Percentiles rank a stretch among this genome's conserved stretches.
phyloP scores from a whole-genome alignment of 64 coral and sea anemone species.

The Pocillopora damicornis region DNA sequence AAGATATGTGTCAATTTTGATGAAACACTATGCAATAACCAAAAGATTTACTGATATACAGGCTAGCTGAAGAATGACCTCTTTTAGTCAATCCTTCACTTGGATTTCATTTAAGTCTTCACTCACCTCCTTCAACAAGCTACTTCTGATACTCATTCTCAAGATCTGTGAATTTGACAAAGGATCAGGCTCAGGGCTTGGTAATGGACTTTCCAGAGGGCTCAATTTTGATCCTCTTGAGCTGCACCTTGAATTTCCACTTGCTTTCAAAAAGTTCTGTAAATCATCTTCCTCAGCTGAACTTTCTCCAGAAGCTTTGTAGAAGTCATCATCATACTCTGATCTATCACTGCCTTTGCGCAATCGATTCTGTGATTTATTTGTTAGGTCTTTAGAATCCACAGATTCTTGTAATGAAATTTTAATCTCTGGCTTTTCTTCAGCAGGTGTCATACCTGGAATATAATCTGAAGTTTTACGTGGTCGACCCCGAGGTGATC shows the following conservation, averaged over 20 bases:
- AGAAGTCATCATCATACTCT: slow-evolving; percentile 81
- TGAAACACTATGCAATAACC: too few relatives aligned
- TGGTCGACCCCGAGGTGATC: slow-evolving; percentile 67
- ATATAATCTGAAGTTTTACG: slow-evolving; percentile 35
- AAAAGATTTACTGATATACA: too few relatives aligned
- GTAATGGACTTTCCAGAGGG: slow-evolving; percentile 25
- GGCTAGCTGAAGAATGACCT: too few relatives aligned
- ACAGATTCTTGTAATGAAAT: slow-evolving; percentile 8
- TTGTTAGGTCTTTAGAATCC: slow-evolving; percentile 27
- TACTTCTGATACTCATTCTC: slow-evolving; percentile 86
- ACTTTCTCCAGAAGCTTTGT: slow-evolving; percentile 61
- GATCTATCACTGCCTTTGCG: slow-evolving; percentile 68
- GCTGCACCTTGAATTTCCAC: slow-evolving; percentile 60
- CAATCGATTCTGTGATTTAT: background rate
- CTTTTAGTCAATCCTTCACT: background rate
- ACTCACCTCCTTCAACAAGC: slow-evolving; percentile 89
- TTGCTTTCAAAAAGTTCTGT: slow-evolving; percentile 70
- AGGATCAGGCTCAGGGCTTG: slow-evolving; percentile 38
- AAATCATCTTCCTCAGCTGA: slow-evolving; percentile 77
- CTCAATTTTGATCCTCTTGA: slow-evolving; percentile 68
- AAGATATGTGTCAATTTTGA: too few relatives aligned
- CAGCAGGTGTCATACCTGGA: background rate
- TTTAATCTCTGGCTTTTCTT: slow-evolving; percentile 63
- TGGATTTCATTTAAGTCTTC: background rate
- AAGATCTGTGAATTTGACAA: slow-evolving; percentile 69